phyloP scores from a whole-genome alignment of 2,888 invertebrate species.

The Trichogramma evanescens region DNA sequence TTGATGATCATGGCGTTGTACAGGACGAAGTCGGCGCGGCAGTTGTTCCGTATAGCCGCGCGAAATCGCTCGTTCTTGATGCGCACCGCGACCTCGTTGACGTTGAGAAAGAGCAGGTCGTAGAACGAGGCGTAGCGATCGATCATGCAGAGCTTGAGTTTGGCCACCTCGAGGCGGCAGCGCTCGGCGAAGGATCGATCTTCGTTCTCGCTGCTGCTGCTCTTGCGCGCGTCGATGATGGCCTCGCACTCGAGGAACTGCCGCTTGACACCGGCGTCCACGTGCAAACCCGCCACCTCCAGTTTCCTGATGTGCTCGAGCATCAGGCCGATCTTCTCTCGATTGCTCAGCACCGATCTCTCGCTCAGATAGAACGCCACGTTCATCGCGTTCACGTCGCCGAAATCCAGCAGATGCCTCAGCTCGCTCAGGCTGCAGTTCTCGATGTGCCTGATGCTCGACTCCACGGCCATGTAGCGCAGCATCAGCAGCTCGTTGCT shows the following conservation, averaged over 20 bases:
- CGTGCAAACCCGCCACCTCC: constrained; percentile 9
- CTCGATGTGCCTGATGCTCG: constrained; percentile 12
- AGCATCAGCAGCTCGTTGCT: constrained; percentile 15
- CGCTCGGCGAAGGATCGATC: neutral
- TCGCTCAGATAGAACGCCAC: constrained; percentile 5
- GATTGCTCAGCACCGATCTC: neutral
- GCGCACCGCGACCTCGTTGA: constrained; percentile 15
- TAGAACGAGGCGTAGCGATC: constrained; percentile 18
- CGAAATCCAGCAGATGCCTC: constrained; percentile 9
- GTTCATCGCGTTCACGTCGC: constrained; percentile 10
- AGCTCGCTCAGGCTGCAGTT: constrained; percentile 7
- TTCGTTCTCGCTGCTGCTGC: neutral
- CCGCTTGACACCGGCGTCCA: neutral
- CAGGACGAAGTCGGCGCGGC: neutral
- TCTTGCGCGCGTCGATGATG: neutral
- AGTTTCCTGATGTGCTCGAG: constrained; percentile 15
- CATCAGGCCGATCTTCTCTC: constrained; percentile 10
- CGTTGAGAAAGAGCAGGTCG: constrained; percentile 15
- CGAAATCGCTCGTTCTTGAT: constrained; percentile 8
- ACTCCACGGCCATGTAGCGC: constrained; percentile 1
- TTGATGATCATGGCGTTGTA: constrained; percentile 14
- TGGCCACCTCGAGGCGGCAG: constrained; percentile 7
- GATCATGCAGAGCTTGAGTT: constrained; percentile 3
- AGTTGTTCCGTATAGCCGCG: constrained; percentile 1
- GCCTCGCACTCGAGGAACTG: constrained; percentile 3